phyloP scores from a whole-genome alignment of 2,888 invertebrate species.

The Hyalella azteca region DNA sequence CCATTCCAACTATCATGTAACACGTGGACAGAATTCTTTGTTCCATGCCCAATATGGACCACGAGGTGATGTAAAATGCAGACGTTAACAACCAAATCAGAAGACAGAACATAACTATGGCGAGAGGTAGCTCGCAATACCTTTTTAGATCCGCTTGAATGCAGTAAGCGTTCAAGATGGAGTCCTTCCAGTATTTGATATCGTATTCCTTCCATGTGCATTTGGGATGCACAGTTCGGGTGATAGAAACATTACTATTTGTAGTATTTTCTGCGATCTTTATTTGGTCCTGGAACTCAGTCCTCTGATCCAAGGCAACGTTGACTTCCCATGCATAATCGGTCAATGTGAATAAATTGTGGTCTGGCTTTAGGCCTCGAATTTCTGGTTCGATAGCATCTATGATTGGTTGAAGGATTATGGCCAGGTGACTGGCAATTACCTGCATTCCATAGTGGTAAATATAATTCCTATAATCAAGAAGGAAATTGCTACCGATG shows the following conservation, averaged over 20 bases:
- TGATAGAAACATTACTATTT: too few species aligned
- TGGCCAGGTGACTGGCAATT: background rate
- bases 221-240: background rate
- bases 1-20: background rate
- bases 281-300: too few species aligned
- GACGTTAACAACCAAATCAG: background rate
- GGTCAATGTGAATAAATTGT: background rate
- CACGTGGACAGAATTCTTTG: background rate
- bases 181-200: background rate
- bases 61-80: background rate
- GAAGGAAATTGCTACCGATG: background rate
- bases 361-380: background rate
- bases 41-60: background rate
- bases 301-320: background rate
- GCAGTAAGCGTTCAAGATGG: background rate
- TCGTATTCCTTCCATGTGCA: background rate
- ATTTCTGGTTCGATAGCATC: background rate
- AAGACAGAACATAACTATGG: background rate
- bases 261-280: too few species aligned
- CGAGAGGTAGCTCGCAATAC: background rate
- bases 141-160: background rate
- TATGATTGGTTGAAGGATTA: background rate
- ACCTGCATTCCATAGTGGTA: constrained; percentile 8
- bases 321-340: background rate
- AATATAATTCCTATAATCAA: background rate